These are phyloP conservation scores for Tanypteryx hageni DNA, from an alignment of 2,888 invertebrate genomes.

Conservation along the genomic window DNA sequence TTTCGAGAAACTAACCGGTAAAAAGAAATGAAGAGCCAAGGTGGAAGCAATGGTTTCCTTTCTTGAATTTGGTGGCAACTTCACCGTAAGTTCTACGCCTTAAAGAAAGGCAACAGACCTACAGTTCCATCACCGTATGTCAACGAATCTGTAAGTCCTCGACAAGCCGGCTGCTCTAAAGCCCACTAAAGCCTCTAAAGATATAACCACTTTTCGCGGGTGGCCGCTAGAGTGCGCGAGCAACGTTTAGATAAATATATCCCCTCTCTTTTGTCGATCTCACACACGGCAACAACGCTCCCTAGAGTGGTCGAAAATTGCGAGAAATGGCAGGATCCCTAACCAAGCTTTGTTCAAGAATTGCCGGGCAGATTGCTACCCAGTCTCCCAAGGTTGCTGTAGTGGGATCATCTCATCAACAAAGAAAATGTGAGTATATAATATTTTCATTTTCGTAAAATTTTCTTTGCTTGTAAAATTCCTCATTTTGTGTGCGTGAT, in stretches of 20 bases:
- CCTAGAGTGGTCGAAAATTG: constrained; percentile 50
- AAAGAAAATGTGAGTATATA: constrained; percentile 72
- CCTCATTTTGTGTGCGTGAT: not conserved
- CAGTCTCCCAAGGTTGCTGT: constrained; percentile 69
- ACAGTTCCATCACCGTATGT: constrained; percentile 55
- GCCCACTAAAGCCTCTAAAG: too few relatives aligned
- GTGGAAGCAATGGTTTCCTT: not conserved
- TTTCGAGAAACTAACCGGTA: constrained; percentile 17
- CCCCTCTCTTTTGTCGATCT: constrained; percentile 61
- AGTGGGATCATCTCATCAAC: constrained; percentile 66
- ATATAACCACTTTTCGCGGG: constrained; percentile 45
- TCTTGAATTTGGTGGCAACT: not conserved
- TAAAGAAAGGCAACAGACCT: not conserved
- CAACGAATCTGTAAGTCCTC: not conserved
- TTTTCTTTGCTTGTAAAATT: not conserved
- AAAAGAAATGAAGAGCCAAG: not conserved
- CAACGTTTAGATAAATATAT: constrained; percentile 54
- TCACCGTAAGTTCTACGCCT: constrained; percentile 5
- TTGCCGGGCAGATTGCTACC: constrained; percentile 71
- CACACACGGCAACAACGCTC: constrained; percentile 60
- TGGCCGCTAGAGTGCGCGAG: constrained; percentile 54
- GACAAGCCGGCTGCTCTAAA: constrained; percentile 26
- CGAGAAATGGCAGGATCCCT: constrained; percentile 74
- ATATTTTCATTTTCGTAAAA: not conserved
- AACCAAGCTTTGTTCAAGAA: constrained; percentile 73